Conservation (phyloP, 2,888 invertebrate species). For the Rutpela maculata region DNA sequence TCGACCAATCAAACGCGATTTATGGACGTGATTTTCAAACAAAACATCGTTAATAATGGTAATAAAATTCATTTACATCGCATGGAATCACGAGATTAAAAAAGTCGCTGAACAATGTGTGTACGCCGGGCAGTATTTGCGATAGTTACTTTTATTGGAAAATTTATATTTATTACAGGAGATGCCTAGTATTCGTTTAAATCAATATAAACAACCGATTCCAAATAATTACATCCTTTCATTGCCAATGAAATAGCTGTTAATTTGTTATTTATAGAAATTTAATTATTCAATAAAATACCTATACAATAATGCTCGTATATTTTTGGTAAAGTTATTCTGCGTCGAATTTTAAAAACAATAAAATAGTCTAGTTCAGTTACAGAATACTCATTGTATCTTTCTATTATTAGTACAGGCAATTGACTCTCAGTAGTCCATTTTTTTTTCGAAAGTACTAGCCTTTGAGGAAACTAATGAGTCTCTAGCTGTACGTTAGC, state of each 20-base stretch:
- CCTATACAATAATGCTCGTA: neutral
- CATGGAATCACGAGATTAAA: neutral
- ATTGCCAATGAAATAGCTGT: slow-evolving; percentile 1
- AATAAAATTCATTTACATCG: slow-evolving; percentile 37
- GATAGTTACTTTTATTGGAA: slow-evolving; percentile 7
- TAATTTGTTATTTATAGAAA: neutral
- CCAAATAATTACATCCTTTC: slow-evolving; percentile 19
- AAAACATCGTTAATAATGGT: slow-evolving; percentile 38
- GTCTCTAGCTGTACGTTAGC: too few species aligned
- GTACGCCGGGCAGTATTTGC: neutral
- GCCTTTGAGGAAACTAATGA: too few species aligned
- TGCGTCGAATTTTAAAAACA: too few species aligned
- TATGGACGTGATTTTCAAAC: slow-evolving; percentile 28
- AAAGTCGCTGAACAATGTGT: slow-evolving; percentile 24
- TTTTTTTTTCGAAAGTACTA: too few species aligned
- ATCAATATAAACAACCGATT: slow-evolving; percentile 21
- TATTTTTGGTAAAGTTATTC: too few species aligned
- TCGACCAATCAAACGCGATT: slow-evolving; percentile 20
- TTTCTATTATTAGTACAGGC: too few species aligned
- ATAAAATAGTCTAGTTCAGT: too few species aligned
- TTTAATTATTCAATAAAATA: slow-evolving; percentile 7
- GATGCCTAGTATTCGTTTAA: slow-evolving; percentile 1
- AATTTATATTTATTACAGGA: slow-evolving; percentile 17
- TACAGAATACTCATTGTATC: too few species aligned
- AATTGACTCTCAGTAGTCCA: too few species aligned